Evolutionary conservation across 2,113 vertebrate species (phyloP), one percentile per base, ranked within the genome.

Genomic region (Siphamia tubifer): DNA sequence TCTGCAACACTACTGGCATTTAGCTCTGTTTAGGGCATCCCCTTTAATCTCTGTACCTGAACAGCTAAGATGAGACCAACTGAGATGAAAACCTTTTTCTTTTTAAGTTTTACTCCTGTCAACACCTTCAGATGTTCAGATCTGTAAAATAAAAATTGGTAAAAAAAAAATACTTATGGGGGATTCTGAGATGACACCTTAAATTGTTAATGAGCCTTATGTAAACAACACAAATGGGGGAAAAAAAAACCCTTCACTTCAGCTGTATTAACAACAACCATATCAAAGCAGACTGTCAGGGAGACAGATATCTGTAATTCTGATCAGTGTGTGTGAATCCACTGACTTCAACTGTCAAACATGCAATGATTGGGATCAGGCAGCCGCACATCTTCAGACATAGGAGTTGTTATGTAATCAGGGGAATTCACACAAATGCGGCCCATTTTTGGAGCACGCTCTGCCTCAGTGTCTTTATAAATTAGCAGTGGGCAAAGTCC

Each of bases 351-450:
- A 43, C 73, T 81, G 83, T 78, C 63, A 84, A 24, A 32, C 10
- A 8, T 39, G 43, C 28, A 30, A 47, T 65, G 54, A 79, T 76
- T 40, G 24, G 28, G 65, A 80, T 79, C 61, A 64, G 53, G 65
- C 40, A 42, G 54, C 64, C 56, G 25, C 42, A 40, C 20, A 56
- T 61, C 53, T 49, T 58, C 28, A 52, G 43, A 72, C 16, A 30
- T 48, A 66, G 45, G 1, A 70, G 34, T 17, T 35, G n/a, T 88
- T 85, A 74, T 48, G 53, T 69, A 87, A 77, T 67, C 9, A 38
- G 35, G n/a, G 54, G 34, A 47, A 78, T 53, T 25, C 3, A 20
- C 62, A 35, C 24, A 6, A 48, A 11, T 0, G 15, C 17, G 6
- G 52, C 12, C n/a, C 20, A 36, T 39, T 83, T 73, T 76, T 44